Base-by-base conservation (phyloP, 2,797 vertebrate genomes). In the Rachycentron canadum region DNA sequence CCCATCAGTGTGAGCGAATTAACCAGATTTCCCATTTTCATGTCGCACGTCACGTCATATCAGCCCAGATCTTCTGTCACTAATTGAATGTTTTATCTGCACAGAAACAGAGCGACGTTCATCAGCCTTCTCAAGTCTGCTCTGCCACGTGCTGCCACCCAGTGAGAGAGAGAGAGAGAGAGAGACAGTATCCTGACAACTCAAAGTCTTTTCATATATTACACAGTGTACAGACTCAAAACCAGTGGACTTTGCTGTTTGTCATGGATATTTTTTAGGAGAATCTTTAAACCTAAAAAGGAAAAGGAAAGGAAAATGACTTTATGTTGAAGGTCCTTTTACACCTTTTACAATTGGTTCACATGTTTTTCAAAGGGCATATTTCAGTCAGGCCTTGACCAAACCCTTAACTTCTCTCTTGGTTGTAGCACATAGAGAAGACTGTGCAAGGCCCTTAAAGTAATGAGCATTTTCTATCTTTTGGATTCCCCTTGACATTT, bases 31-130 rank as follows among this genome's bases (percentile, higher is more conserved):
- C 30, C 62, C 73, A 56, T 63, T 73, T 76, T n/a, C 45, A 52
- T 57, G 49, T 83, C 82, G 30, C 53, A 1, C 2, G 34, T 40
- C 38, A 40, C 38, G 3, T 58, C 9, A 7, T 60, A 82, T 78
- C 84, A 19, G 26, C 11, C 21, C 32, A 12, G 14, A 82, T 78
- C 81, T 79, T 69, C 21, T 73, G 73, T 78, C 73, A 36, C 34
- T 74, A 85, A 88, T 78, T 83, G 74, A 81, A 87, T 82, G 76
- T 84, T 84, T 90, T 76, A 83, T 85, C 78, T 78, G 78, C 10
- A 9, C 23, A 34, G 70, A 45, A 70, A 50, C 77, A 68, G 30
- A 69, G 67, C n/a, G 82, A 49, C 16, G 28, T 60, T 80, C 73
- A 85, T 88, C 85, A 65, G 55, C 74, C 78, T 88, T 85, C 81